Evolutionary conservation across 1,140 invertebrate genomes (phyloP).

Genomic region (Ooceraea biroi): DNA sequence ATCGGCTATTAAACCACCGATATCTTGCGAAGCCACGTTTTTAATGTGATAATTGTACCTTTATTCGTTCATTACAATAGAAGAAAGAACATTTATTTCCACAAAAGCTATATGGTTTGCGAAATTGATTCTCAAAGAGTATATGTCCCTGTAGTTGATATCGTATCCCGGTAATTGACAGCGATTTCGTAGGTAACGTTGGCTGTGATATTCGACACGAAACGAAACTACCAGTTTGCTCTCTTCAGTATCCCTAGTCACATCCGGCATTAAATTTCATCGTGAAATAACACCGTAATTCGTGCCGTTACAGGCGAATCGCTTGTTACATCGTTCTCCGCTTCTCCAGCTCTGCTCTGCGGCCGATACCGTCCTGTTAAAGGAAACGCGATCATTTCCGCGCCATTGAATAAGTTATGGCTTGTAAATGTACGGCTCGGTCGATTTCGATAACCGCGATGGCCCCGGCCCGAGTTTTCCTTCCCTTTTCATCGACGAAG

Average conservation of each 20-base stretch:
- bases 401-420: conserved; percentile 17
- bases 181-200: no score
- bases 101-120: no score
- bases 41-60: background rate
- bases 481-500: background rate
- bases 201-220: no score
- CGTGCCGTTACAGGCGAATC: background rate
- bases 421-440: background rate
- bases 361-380: background rate
- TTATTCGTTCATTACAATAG: background rate
- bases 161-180: no score
- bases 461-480: background rate
- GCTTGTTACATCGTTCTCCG: background rate
- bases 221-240: background rate
- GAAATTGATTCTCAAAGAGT: no score
- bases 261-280: background rate
- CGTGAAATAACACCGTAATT: no score
- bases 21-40: no score
- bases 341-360: background rate
- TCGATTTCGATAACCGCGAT: background rate
- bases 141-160: no score
- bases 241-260: background rate
- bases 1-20: no score
- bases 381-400: conserved; percentile 20
- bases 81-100: no score